These are phyloP conservation scores for Dicerorhinus sumatrensis DNA, from an alignment of 2,113 vertebrate genomes.

Conservation along the genomic window DNA sequence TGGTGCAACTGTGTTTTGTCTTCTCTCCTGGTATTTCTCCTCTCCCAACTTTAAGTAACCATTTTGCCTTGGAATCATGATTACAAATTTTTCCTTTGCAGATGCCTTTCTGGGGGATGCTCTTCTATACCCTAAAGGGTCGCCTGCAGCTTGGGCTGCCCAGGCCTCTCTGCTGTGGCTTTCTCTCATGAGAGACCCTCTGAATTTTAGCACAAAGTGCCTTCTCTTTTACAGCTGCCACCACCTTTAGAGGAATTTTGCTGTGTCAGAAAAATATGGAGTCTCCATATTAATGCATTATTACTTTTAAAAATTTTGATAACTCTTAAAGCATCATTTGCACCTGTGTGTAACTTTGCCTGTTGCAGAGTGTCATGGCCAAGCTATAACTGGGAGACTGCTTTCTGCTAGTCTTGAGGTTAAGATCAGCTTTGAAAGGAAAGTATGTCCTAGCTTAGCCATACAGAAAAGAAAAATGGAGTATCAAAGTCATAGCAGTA, in stretches of 20 bases:
- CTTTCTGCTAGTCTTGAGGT: neutral
- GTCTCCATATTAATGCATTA: conserved; percentile 62
- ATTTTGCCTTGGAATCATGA: conserved; percentile 79
- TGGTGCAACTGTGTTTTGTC: neutral
- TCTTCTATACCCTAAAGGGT: conserved; percentile 30
- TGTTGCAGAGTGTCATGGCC: neutral
- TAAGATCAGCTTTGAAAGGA: neutral
- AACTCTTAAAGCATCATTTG: conserved; percentile 54
- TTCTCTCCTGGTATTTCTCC: conserved; percentile 17
- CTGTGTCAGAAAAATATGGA: conserved; percentile 63
- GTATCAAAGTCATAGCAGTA: conserved; percentile 42
- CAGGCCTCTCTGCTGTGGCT: neutral
- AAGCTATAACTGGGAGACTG: neutral
- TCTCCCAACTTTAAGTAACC: conserved; percentile 41
- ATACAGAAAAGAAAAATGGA: conserved; percentile 68
- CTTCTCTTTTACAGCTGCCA: conserved; percentile 79
- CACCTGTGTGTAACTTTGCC: neutral
- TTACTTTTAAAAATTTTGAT: conserved; percentile 49
- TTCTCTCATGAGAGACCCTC: conserved; percentile 77
- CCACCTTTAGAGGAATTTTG: conserved; percentile 35
- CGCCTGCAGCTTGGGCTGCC: conserved; percentile 8
- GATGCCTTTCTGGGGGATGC: conserved; percentile 72
- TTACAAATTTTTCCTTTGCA: conserved; percentile 69
- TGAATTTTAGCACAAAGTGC: conserved; percentile 83
- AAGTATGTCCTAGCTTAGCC: neutral